Percentiles rank a stretch among this genome's conserved stretches.
Conservation (phyloP, 2,797 vertebrate species). For the Helarctos malayanus region DNA sequence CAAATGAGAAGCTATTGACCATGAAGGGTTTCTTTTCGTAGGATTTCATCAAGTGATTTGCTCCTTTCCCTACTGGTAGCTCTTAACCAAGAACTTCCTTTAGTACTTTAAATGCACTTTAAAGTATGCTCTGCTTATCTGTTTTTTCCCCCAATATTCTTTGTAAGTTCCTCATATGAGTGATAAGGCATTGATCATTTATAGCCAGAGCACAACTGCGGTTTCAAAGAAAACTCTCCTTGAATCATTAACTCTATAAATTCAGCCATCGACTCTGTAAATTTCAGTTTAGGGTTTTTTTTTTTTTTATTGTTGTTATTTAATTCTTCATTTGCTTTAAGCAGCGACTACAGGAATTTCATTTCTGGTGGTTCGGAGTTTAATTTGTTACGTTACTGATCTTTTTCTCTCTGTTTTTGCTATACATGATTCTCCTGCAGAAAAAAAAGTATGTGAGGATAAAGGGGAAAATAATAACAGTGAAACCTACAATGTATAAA, state of each 20-base stretch:
- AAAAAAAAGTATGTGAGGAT: background rate
- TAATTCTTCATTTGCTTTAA: background rate
- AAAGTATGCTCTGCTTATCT: background rate
- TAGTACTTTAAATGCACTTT: background rate
- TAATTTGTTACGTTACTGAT: background rate
- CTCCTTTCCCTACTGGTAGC: background rate
- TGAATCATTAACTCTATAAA: conserved; percentile 15
- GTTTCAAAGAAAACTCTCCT: background rate
- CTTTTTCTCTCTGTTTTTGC: background rate
- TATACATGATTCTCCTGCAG: too few species aligned
- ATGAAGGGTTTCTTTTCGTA: conserved; percentile 39
- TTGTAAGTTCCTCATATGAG: background rate
- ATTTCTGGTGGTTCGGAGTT: background rate
- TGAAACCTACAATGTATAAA: background rate
- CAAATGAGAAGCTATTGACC: conserved; percentile 56
- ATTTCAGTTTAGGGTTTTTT: background rate
- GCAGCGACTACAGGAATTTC: background rate
- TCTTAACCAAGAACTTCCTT: conserved; percentile 42
- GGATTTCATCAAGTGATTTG: conserved; percentile 36
- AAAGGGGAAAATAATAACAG: background rate
- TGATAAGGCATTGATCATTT: conserved; percentile 9
- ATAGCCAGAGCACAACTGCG: background rate
- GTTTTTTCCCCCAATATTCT: background rate
- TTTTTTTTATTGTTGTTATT: background rate
- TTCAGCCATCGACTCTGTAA: background rate